Base-by-base conservation (phyloP, 2,797 vertebrate species). In the Manis javanica region DNA sequence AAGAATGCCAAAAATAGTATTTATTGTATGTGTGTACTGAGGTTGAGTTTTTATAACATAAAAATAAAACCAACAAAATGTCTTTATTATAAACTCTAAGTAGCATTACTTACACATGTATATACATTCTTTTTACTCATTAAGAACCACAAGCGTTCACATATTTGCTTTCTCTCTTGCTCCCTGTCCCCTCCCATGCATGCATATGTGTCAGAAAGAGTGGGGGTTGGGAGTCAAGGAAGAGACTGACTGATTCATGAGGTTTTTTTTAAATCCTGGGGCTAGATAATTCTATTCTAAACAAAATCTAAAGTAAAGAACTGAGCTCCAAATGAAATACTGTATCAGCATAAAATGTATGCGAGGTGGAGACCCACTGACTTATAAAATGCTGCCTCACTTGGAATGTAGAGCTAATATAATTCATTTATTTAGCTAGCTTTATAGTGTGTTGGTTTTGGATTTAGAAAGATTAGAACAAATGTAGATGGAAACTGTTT, bases 401-500 rank as follows among this genome's bases (percentile, higher is more conserved):
- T 98, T 97, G 95, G 98, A 97, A 98, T 96, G 91, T 97, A 95
- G 94, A 97, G 95, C 97, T 94, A 98, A 97, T 97, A 97, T 98
- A 94, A 97, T 98, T 98, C 98, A 98, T 98, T 98, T 98, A 98
- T 98, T 98, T 98, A 98, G 98, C 98, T 98, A 97, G 97, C 98
- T 98, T 98, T 98, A 98, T 98, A 98, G 96, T 97, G 66, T 98
- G 98, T 98, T 99, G 97, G 95, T 98, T 98, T 99, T 98, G 98
- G 98, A 98, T 98, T 98, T 98, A 97, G 96, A 98, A 96, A 97
- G 97, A 98, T 98, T 98, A 98, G 97, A 98, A 98, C 98, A 98
- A 98, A 98, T 98, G 98, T 98, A 98, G 98, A 98, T 98, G 98
- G 98, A 98, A 98, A 98, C 98, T 98, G 98, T 98, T 99, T 98